Evolutionary conservation across 2,113 vertebrate species (phyloP).

Genomic region (Prionailurus viverrinus): DNA sequence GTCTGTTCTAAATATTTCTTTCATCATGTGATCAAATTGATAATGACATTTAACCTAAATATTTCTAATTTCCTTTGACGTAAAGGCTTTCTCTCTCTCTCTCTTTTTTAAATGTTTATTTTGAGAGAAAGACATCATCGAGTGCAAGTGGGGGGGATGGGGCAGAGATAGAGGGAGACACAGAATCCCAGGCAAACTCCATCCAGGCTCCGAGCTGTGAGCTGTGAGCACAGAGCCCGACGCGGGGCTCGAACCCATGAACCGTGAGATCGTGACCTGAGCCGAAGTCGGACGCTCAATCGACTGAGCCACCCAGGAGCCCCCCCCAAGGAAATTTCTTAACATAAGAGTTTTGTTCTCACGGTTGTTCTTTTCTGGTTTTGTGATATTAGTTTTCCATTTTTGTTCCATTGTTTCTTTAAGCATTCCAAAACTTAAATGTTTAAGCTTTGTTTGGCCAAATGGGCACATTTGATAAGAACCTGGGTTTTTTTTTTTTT

Average conservation of each 20-base stretch:
- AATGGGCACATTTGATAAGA: not conserved
- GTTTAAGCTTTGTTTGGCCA: not conserved
- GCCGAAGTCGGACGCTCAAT: too few relatives aligned
- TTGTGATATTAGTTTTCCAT: not conserved
- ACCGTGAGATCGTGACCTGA: too few relatives aligned
- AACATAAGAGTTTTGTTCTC: not conserved
- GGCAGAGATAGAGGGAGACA: too few relatives aligned
- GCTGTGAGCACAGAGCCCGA: too few relatives aligned
- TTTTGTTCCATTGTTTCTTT: not conserved
- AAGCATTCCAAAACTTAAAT: not conserved
- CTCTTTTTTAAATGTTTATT: too few relatives aligned
- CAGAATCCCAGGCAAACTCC: too few relatives aligned
- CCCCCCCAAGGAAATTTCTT: too few relatives aligned
- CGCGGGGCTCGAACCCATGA: too few relatives aligned
- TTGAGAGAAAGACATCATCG: too few relatives aligned
- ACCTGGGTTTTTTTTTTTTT: not conserved
- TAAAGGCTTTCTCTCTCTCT: not conserved
- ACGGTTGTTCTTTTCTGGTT: not conserved
- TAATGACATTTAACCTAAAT: not conserved
- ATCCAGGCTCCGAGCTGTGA: too few relatives aligned
- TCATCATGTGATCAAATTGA: not conserved
- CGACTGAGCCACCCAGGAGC: too few relatives aligned
- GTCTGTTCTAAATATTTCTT: not conserved
- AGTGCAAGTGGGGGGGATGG: too few relatives aligned
- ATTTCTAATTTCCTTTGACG: not conserved